Percentiles rank a stretch among this genome's conserved stretches.
Evolutionary conservation across 2,888 invertebrate species (phyloP).

Genomic region (Gisinianus flammeolus): DNA sequence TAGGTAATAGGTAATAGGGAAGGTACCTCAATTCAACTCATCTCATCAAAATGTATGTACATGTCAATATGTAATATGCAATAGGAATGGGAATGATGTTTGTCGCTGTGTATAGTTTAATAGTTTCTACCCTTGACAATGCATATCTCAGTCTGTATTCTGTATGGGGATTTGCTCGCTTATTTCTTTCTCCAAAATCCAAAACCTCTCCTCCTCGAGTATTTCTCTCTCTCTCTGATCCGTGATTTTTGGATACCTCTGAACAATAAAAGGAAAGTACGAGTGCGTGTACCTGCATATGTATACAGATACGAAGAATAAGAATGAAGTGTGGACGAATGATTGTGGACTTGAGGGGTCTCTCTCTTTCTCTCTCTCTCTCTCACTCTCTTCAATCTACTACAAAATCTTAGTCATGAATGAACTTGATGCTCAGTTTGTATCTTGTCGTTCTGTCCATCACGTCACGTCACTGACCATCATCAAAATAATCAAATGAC

Average conservation of each 20-base stretch:
- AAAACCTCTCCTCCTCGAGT: too few species aligned
- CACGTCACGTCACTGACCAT: conserved; percentile 14
- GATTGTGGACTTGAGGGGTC: neutral
- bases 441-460: conserved; percentile 39
- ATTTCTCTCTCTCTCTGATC: too few species aligned
- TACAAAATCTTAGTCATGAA: conserved; percentile 51
- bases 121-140: too few species aligned
- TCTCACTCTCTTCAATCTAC: conserved; percentile 3
- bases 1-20: too few species aligned
- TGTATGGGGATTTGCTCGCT: too few species aligned
- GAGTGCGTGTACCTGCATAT: neutral
- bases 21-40: too few species aligned
- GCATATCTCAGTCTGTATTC: too few species aligned
- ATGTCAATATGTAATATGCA: too few species aligned
- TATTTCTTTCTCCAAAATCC: too few species aligned
- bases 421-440: conserved; percentile 55
- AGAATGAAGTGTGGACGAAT: neutral
- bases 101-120: too few species aligned
- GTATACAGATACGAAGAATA: neutral
- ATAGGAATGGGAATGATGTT: too few species aligned
- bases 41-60: too few species aligned
- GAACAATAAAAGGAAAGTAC: neutral
- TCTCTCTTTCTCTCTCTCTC: neutral
- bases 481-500: conserved; percentile 5
- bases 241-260: neutral